phyloP scores from a whole-genome alignment of 2,888 invertebrate species.

The Noctua janthe region DNA sequence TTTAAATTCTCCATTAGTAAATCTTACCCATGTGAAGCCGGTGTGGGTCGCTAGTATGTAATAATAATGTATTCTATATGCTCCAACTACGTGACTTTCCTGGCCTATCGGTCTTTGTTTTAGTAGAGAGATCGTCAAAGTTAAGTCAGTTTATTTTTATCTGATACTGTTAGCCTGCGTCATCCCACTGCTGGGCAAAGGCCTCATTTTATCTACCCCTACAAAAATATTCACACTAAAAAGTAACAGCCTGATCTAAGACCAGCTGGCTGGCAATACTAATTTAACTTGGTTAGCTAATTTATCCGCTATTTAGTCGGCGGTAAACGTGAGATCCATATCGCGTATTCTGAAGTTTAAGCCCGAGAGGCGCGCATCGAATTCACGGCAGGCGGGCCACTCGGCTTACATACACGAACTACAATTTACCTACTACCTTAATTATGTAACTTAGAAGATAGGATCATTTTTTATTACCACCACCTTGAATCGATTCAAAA shows the following conservation, averaged over 20 bases:
- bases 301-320: conserved; percentile 88
- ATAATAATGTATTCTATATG: not conserved
- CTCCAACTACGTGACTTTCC: not conserved
- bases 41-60: not conserved
- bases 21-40: not conserved
- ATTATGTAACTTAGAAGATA: conserved; percentile 61
- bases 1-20: not conserved
- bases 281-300: conserved; percentile 87
- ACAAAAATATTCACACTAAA: conserved; percentile 20
- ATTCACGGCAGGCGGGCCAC: conserved; percentile 82
- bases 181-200: too few species aligned
- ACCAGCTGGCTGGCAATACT: conserved; percentile 75
- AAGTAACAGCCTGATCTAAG: conserved; percentile 63
- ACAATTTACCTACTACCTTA: conserved; percentile 68
- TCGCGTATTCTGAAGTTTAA: conserved; percentile 83
- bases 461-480: conserved; percentile 38
- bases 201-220: too few species aligned
- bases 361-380: conserved; percentile 81
- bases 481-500: conserved; percentile 14
- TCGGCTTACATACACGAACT: conserved; percentile 70
- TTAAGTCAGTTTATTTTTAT: not conserved
- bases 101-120: not conserved
- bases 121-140: not conserved
- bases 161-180: too few species aligned
- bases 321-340: conserved; percentile 89